These are phyloP conservation scores for Epinotia brunnichana DNA, from an alignment of 2,888 invertebrate species.

Conservation along the genomic window DNA sequence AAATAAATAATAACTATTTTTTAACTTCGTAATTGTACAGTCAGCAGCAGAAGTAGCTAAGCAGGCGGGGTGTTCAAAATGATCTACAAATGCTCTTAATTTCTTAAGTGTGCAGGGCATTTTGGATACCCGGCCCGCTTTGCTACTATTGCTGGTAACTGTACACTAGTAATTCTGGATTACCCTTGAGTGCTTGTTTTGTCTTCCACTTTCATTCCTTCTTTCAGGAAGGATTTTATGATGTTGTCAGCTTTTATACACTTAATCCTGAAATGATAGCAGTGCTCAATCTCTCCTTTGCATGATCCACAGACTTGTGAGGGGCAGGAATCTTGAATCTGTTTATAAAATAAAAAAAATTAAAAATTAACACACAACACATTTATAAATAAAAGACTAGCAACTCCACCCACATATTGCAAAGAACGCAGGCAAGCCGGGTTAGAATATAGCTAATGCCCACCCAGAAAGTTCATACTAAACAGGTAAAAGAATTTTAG, in stretches of 20 bases:
- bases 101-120: too few relatives aligned
- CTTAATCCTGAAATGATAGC: slow-evolving; percentile 73
- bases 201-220: slow-evolving; percentile 53
- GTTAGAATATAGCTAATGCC: neutral
- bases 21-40: too few relatives aligned
- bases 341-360: neutral
- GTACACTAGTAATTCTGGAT: neutral
- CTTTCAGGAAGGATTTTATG: slow-evolving; percentile 61
- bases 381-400: neutral
- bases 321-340: slow-evolving; percentile 59
- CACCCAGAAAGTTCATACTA: too few relatives aligned
- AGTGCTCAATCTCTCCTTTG: slow-evolving; percentile 60
- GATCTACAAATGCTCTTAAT: too few relatives aligned
- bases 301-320: slow-evolving; percentile 63
- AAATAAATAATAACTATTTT: too few relatives aligned
- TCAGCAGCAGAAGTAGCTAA: too few relatives aligned
- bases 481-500: too few relatives aligned
- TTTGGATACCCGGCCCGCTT: too few relatives aligned
- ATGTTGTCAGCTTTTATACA: slow-evolving; percentile 69
- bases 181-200: slow-evolving; percentile 45
- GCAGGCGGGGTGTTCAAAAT: too few relatives aligned
- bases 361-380: neutral
- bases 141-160: too few relatives aligned
- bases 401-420: neutral
- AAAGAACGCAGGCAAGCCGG: neutral